phyloP scores from a whole-genome alignment of 2,797 vertebrate genomes.

The Cygnus olor region DNA sequence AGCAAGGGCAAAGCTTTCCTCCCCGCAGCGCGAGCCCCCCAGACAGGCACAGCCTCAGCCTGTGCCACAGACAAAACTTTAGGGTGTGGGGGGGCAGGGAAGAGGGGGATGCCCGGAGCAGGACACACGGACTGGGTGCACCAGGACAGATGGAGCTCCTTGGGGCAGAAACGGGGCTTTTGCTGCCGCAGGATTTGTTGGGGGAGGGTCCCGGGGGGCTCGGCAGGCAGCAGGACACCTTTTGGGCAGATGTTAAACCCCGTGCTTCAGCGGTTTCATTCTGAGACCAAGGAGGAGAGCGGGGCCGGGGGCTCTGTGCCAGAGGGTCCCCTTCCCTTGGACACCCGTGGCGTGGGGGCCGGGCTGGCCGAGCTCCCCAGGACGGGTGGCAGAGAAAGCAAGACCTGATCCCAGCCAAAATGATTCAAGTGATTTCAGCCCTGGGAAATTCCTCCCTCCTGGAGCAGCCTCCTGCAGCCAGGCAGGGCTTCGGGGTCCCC shows the following conservation, averaged over 20 bases:
- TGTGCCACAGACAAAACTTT: neutral
- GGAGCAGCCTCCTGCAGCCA: rapidly evolving
- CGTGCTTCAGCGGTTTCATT: neutral
- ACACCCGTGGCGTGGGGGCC: rapidly evolving
- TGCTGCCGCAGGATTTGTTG: rapidly evolving
- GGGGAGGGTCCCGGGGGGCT: neutral
- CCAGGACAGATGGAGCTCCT: neutral
- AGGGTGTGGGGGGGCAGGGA: neutral
- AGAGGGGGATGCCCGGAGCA: rapidly evolving
- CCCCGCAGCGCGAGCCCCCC: rapidly evolving
- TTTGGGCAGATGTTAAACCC: neutral
- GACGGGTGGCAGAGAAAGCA: neutral
- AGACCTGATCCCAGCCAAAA: neutral
- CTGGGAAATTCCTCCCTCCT: neutral
- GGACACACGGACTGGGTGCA: neutral
- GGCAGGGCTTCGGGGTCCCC: rapidly evolving
- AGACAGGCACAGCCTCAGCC: neutral
- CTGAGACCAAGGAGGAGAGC: neutral
- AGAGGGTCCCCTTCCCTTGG: neutral
- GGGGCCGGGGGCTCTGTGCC: rapidly evolving
- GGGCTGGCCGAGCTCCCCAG: rapidly evolving
- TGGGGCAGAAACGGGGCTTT: neutral
- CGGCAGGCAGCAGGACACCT: neutral
- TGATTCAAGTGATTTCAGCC: neutral
- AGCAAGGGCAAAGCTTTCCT: rapidly evolving